phyloP scores from a whole-genome alignment of 2,113 vertebrate species.

The Pedetes capensis region DNA sequence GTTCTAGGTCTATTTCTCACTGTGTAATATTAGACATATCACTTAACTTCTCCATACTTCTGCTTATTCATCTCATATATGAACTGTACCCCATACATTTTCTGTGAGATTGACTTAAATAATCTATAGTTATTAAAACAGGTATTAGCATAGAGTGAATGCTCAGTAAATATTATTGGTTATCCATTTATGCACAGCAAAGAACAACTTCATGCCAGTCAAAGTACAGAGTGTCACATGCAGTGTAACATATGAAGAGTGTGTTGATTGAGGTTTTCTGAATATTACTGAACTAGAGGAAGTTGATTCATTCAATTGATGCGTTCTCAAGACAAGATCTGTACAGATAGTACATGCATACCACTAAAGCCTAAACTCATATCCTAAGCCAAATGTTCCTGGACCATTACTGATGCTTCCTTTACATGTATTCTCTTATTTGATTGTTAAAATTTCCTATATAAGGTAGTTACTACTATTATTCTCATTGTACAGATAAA shows the following conservation, averaged over 20 bases:
- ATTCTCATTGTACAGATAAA: conserved; percentile 14
- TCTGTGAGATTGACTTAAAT: neutral
- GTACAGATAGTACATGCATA: neutral
- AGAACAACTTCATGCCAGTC: neutral
- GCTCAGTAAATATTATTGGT: neutral
- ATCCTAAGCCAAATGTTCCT: neutral
- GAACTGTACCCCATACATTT: neutral
- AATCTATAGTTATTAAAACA: neutral
- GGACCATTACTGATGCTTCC: neutral
- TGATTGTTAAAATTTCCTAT: neutral
- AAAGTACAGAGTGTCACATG: neutral
- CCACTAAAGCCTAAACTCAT: neutral
- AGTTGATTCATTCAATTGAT: neutral
- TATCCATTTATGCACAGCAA: neutral
- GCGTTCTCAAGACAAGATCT: neutral
- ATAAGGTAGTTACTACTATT: neutral
- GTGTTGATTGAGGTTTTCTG: neutral
- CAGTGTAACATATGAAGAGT: neutral
- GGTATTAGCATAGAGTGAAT: neutral
- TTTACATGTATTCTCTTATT: neutral
- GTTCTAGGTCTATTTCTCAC: neutral
- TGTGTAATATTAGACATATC: neutral
- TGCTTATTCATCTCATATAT: neutral
- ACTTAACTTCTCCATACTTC: neutral
- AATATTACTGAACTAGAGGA: neutral